phyloP scores from a whole-genome alignment of 1,140 invertebrate species.

The Drosophila ironensis region DNA sequence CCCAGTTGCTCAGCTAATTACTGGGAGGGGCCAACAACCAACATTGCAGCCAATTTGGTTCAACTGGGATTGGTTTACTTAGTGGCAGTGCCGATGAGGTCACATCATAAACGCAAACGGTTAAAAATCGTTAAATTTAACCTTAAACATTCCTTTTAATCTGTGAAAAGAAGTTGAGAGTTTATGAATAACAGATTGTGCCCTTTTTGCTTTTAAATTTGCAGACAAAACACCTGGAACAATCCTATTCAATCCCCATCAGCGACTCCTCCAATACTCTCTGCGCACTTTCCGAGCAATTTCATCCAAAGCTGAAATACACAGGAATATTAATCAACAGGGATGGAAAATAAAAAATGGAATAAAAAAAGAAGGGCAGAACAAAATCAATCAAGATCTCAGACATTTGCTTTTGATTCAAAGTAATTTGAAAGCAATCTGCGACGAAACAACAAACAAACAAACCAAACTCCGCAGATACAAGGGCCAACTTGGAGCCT shows the following conservation, averaged over 20 bases:
- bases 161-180: no score
- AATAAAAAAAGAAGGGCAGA: constrained; percentile 24
- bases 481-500: constrained; percentile 48
- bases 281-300: constrained; percentile 76
- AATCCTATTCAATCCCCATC: not conserved
- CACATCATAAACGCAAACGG: not conserved
- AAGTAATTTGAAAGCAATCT: constrained; percentile 79
- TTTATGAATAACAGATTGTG: not conserved
- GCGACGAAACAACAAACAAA: constrained; percentile 58
- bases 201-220: constrained; percentile 20
- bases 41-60: constrained; percentile 19
- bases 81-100: not conserved
- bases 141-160: no score
- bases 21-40: constrained; percentile 25
- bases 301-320: constrained; percentile 48
- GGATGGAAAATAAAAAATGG: constrained; percentile 27
- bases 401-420: constrained; percentile 54
- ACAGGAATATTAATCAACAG: not conserved
- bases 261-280: constrained; percentile 57
- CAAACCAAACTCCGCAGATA: constrained; percentile 52
- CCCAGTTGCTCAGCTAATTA: constrained; percentile 48
- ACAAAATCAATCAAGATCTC: constrained; percentile 70
- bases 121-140: no score
- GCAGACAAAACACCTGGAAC: constrained; percentile 14
- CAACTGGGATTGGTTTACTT: constrained; percentile 21